Percentiles rank a stretch among this genome's conserved stretches.
Evolutionary conservation across 2,797 vertebrate genomes (phyloP).

Genomic region (Cynopterus sphinx): DNA sequence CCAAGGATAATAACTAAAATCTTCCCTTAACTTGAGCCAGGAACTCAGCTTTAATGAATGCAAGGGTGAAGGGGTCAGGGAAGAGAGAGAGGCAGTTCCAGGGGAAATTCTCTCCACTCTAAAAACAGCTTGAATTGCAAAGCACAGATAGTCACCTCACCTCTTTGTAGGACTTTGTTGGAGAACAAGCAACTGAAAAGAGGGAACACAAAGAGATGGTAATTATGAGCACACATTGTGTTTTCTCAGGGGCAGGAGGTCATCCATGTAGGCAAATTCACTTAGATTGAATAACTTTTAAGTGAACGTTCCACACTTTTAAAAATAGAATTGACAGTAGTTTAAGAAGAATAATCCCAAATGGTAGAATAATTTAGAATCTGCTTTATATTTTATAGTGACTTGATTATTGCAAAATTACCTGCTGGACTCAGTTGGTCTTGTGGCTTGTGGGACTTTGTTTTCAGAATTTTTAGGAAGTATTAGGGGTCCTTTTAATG

Average conservation of each 20-base stretch:
- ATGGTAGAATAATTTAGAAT: conserved; percentile 9
- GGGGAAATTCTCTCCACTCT: conserved; percentile 45
- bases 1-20: conserved; percentile 74
- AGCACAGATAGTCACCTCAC: neutral
- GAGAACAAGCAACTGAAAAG: neutral
- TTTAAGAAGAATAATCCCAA: conserved; percentile 37
- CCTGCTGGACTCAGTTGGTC: neutral
- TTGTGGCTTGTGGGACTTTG: neutral
- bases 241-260: neutral
- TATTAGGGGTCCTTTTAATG: neutral
- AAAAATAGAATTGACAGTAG: conserved; percentile 37
- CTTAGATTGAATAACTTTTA: conserved; percentile 38
- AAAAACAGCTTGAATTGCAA: conserved; percentile 63
- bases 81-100: neutral
- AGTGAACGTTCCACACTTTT: conserved; percentile 37
- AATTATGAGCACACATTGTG: conserved; percentile 37
- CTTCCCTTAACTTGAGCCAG: conserved; percentile 72
- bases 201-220: neutral
- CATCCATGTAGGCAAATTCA: neutral
- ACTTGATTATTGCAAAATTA: conserved; percentile 44
- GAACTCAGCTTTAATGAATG: conserved; percentile 64
- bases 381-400: conserved; percentile 39
- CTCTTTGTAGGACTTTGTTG: conserved; percentile 26
- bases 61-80: neutral
- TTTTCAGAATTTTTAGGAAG: conserved; percentile 18